Percentiles rank a stretch among this genome's conserved stretches.
Conservation (phyloP, 2,797 vertebrate species). For the Perodicticus potto region DNA sequence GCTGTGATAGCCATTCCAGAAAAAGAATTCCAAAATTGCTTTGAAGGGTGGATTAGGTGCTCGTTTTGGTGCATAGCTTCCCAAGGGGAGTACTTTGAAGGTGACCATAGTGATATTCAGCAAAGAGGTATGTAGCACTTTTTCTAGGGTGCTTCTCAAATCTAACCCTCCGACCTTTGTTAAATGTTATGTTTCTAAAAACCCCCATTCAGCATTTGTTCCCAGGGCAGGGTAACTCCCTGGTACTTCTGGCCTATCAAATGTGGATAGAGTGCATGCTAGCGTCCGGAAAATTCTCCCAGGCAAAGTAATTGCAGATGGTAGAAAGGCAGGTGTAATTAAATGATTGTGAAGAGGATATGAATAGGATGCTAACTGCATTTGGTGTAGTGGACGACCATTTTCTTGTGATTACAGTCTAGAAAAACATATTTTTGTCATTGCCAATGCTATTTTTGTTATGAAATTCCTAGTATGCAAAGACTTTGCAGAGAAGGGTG, state of each 20-base stretch:
- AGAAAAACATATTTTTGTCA: not conserved
- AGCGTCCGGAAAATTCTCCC: not conserved
- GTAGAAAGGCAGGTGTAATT: not conserved
- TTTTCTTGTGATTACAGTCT: constrained; percentile 18
- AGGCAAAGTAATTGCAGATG: not conserved
- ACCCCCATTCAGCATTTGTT: not conserved
- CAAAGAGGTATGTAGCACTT: no score
- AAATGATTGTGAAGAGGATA: not conserved
- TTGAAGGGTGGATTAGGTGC: no score
- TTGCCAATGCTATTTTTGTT: not conserved
- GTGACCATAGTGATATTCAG: no score
- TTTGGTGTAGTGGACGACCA: not conserved
- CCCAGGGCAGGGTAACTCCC: not conserved
- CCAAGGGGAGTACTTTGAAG: no score
- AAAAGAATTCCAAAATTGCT: no score
- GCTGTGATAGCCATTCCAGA: no score
- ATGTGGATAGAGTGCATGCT: not conserved
- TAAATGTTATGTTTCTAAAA: not conserved
- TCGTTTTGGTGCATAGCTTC: no score
- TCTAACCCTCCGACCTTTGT: not conserved
- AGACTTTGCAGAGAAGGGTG: not conserved
- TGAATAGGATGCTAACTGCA: not conserved
- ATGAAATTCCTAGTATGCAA: not conserved
- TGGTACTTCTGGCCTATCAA: not conserved
- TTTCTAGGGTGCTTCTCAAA: no score